phyloP scores from a whole-genome alignment of 2,888 invertebrate genomes.

The Liodrosophila aerea region DNA sequence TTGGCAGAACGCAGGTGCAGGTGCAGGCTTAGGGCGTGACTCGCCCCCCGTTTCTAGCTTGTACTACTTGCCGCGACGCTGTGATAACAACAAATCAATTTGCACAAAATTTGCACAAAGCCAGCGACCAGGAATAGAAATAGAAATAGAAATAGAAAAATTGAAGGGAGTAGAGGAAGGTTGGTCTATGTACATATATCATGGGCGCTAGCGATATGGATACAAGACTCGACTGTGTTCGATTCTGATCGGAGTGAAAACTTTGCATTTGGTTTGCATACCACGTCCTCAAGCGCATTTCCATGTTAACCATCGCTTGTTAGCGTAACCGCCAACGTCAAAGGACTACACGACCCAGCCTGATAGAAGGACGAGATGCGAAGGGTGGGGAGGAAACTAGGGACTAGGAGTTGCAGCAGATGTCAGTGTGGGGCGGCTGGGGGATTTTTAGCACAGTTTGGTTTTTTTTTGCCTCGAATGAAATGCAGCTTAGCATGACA shows the following conservation, averaged over 20 bases:
- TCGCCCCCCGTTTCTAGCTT: slow-evolving; percentile 1
- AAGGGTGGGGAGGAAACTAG: background rate
- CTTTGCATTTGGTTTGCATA: slow-evolving; percentile 76
- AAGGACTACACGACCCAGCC: slow-evolving; percentile 21
- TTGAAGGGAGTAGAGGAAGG: slow-evolving; percentile 22
- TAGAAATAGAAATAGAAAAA: background rate
- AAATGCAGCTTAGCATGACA: slow-evolving; percentile 55
- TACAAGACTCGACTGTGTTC: slow-evolving; percentile 21
- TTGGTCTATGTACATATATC: background rate
- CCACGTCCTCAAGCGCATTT: slow-evolving; percentile 71
- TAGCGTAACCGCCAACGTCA: slow-evolving; percentile 62
- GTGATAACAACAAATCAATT: slow-evolving; percentile 78
- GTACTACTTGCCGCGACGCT: slow-evolving; percentile 5
- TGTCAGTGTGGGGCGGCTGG: slow-evolving; percentile 49
- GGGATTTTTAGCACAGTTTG: no score
- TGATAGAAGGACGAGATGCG: background rate
- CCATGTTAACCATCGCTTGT: slow-evolving; percentile 69
- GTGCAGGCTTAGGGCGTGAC: slow-evolving; percentile 38
- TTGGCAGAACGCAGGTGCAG: slow-evolving; percentile 66
- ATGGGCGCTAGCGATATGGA: slow-evolving; percentile 22
- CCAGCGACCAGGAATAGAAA: slow-evolving; percentile 15
- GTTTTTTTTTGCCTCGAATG: slow-evolving; percentile 27
- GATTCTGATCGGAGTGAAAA: slow-evolving; percentile 42
- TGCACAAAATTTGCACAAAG: slow-evolving; percentile 75
- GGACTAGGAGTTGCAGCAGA: slow-evolving; percentile 25